A percentile compares a stretch with the other conserved stretches of the same genome.
Conservation (phyloP, 2,888 invertebrate species). For the Cantharis rustica region DNA sequence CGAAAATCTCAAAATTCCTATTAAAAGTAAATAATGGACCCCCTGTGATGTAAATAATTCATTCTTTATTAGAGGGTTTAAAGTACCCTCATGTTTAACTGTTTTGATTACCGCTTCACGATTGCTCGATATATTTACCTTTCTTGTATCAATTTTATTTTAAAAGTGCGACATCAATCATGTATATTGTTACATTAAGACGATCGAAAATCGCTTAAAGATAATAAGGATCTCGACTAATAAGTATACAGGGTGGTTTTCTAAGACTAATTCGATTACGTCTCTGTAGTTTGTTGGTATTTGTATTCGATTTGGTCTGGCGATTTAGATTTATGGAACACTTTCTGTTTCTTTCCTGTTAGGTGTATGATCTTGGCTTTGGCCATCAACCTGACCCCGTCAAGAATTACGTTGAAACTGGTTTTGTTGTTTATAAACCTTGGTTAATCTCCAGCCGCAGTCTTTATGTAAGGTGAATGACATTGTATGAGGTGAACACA, state of each 20-base stretch:
- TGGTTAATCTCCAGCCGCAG: constrained; percentile 26
- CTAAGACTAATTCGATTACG: background rate
- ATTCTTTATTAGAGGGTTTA: constrained; percentile 47
- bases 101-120: constrained; percentile 13
- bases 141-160: background rate
- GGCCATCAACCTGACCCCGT: constrained; percentile 43
- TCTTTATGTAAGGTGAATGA: constrained; percentile 26
- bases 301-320: constrained; percentile 9
- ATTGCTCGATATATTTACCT: background rate
- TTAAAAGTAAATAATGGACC: constrained; percentile 56
- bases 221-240: background rate
- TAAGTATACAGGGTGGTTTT: background rate
- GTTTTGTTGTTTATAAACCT: constrained; percentile 36
- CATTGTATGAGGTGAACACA: background rate
- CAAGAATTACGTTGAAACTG: constrained; percentile 38
- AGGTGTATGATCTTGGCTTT: constrained; percentile 36
- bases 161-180: background rate
- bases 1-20: constrained; percentile 53
- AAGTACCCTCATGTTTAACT: constrained; percentile 39
- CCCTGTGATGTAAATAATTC: constrained; percentile 54
- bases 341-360: constrained; percentile 29
- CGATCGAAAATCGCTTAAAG: background rate
- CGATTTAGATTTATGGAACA: constrained; percentile 30
- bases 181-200: background rate
- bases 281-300: constrained; percentile 1